Base-by-base conservation (phyloP, 2,888 invertebrate genomes). In the Noctua fimbriata region DNA sequence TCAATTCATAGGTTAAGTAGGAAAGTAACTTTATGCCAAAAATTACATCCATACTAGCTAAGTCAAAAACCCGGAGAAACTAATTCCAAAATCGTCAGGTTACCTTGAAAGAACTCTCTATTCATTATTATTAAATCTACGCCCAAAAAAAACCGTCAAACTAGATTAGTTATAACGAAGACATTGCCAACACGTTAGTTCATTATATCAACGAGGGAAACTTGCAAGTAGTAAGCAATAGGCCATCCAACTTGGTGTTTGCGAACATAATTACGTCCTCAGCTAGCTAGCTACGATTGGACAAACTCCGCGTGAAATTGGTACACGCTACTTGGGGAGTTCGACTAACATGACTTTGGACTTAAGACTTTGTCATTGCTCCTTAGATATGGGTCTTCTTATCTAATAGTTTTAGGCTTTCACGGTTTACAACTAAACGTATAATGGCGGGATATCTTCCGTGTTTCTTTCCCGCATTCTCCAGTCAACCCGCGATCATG, bases 211-310 rank as follows among this genome's bases (percentile, higher is more conserved):
- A 90, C 88, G 88, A 86, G 78, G 82, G 75, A 85, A 89, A 85
- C 88, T 87, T 82, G 76, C 78, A 86, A 89, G 87, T 91, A 90
- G 69, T 82, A 76, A 88, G 90, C 85, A 85, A 81, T 87, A 85
- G 89, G 69, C 78, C 79, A 84, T 76, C 85, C 60, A 90, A 92
- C 82, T 91, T 91, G 89, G 88, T 94, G 93, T 93, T 94, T 93
- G 93, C 90, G 90, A 92, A 93, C 93, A 93, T 94, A 94, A 94
- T 94, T 94, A 94, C 91, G 91, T 89, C 85, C 89, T 90, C 89
- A 87, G 88, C 89, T 88, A 87, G 88, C 89, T 88, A 88, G 89
- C 91, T 91, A 89, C 92, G 91, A 94, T 94, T 92, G 92, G 91
- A 89, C 91, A 92, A 92, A 91, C 90, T 89, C 89, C 88, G 91